Base-by-base conservation (phyloP, 2,797 vertebrate species). In the Cacajao melanocephalus region DNA sequence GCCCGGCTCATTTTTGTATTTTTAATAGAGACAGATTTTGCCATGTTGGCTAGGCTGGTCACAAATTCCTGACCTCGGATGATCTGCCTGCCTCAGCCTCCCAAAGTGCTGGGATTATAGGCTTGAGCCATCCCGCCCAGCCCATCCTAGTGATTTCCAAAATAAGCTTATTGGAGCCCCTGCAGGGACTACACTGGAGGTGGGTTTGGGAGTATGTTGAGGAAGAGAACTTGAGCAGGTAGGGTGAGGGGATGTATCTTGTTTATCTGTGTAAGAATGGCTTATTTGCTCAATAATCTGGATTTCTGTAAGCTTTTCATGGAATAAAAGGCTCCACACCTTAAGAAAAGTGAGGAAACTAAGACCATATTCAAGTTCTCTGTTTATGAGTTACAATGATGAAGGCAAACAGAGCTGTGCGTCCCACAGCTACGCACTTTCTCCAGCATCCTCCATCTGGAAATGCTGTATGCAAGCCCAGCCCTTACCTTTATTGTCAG, bases 401-500 rank as follows among this genome's bases (percentile, higher is more conserved):
- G n/a, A 73, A 86, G 84, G 46, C 55, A 84, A 24, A 67, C 4
- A 78, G 28, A 44, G 28, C 64, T 17, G 44, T 9, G 73, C 3
- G 15, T 19, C 57, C 33, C 17, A 30, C 0, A 33, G 30, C 30
- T 12, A 3, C 3, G 4, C 2, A 1, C 9, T n/a, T 39, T 75
- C 64, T 50, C 48, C n/a, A 33, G 84, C 28, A 7, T 15, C 33
- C 41, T 79, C 70, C 30, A 22, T 1, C n/a, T 50, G 36, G 58
- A 48, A 30, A 81, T 4, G 15, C 8, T 7, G 14, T n/a, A 3
- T 17, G 4, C 8, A 86, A 48, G 39, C n/a, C 88, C 61, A 36
- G 76, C 55, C 50, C 19, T 97, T 97, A 99, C 99, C 99, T 99
- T 99, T 99, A 98, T 99, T 99, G 98, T 99, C 99, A 0, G 99